phyloP scores from a whole-genome alignment of 1,140 invertebrate genomes.

The Drosophila nasuta region DNA sequence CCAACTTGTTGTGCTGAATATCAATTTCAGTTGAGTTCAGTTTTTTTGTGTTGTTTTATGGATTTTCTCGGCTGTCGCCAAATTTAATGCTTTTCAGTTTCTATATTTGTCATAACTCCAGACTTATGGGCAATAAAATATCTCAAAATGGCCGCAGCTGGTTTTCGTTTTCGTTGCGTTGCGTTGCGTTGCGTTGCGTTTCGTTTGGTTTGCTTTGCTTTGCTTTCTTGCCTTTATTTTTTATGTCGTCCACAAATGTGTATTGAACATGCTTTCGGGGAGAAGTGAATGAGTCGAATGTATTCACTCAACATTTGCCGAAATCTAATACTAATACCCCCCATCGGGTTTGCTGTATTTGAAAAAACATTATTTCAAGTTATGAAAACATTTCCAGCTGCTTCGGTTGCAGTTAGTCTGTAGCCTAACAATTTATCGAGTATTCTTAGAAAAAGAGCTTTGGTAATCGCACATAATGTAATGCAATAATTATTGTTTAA shows the following conservation, averaged over 20 bases:
- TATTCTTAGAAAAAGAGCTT: background rate
- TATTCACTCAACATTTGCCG: conserved; percentile 24
- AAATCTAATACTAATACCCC: conserved; percentile 2
- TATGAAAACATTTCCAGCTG: conserved; percentile 21
- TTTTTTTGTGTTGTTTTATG: conserved; percentile 17
- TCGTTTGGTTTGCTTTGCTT: background rate
- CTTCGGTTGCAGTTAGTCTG: no score
- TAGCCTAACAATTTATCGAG: no score
- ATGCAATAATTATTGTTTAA: no score
- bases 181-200: no score
- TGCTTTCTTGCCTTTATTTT: background rate
- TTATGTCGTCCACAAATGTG: conserved; percentile 19
- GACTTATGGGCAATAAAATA: conserved; percentile 75
- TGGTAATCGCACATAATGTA: no score
- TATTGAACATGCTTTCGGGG: conserved; percentile 16
- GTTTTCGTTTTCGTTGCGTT: conserved; percentile 47
- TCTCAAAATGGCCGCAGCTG: conserved; percentile 81
- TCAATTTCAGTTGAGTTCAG: conserved; percentile 53
- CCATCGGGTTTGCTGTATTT: background rate
- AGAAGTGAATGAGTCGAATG: background rate
- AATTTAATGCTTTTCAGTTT: conserved; percentile 75
- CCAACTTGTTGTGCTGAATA: conserved; percentile 55
- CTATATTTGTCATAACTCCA: conserved; percentile 77
- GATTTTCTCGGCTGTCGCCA: conserved; percentile 64
- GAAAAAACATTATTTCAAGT: conserved; percentile 16